Conservation (phyloP, 2,888 invertebrate species). For the Brachynemurus nebulosus region DNA sequence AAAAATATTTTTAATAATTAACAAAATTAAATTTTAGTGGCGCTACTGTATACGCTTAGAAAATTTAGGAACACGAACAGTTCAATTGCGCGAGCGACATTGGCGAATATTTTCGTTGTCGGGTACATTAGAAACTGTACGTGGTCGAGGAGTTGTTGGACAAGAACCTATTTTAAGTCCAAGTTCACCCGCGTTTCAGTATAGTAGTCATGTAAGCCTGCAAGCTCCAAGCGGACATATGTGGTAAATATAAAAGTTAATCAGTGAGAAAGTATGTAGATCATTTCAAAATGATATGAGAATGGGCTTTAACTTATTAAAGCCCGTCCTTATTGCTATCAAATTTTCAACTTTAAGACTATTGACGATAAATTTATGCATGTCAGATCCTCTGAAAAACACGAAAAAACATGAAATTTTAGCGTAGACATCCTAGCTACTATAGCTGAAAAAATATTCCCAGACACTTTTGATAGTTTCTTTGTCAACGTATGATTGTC, state of each 20-base stretch:
- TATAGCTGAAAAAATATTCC: no score
- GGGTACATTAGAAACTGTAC: constrained; percentile 84
- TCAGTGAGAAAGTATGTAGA: no score
- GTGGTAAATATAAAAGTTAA: constrained; percentile 74
- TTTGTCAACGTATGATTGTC: no score
- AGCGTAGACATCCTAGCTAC: no score
- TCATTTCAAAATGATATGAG: no score
- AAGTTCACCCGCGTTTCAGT: constrained; percentile 88
- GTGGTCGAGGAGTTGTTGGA: constrained; percentile 94
- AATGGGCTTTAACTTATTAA: no score
- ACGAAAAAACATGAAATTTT: no score
- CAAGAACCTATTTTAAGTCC: constrained; percentile 89
- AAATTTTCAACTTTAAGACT: no score
- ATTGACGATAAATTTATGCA: no score
- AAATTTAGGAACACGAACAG: constrained; percentile 77
- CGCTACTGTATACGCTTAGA: constrained; percentile 94
- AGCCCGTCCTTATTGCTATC: no score
- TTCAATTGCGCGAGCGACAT: constrained; percentile 91
- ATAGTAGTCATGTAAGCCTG: constrained; percentile 91
- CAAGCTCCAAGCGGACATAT: constrained; percentile 97
- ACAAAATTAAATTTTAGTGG: constrained; percentile 53
- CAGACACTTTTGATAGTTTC: no score
- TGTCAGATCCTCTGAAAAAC: no score
- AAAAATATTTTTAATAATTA: not conserved
- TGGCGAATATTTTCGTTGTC: constrained; percentile 95